A percentile compares a stretch with the other conserved stretches of the same genome.
Conservation (phyloP, 2,797 vertebrate species). For the Sebastes diploproa region DNA sequence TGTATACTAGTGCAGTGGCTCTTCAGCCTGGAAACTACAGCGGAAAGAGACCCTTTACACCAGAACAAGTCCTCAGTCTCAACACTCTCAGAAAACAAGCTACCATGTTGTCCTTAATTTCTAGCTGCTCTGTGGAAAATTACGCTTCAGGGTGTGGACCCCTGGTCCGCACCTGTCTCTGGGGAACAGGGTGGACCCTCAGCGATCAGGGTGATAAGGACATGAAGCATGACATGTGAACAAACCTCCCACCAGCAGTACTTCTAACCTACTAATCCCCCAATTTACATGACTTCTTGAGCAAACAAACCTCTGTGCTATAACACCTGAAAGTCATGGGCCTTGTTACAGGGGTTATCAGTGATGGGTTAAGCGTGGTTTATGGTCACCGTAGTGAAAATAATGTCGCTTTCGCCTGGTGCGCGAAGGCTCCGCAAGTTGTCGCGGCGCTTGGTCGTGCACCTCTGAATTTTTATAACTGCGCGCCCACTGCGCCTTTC, state of each 20-base stretch:
- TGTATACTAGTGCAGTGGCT: slow-evolving; percentile 29
- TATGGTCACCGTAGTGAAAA: too few relatives aligned
- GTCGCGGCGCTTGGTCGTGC: too few relatives aligned
- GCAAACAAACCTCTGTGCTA: background rate
- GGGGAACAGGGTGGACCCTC: slow-evolving; percentile 66
- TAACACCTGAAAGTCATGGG: slow-evolving; percentile 33
- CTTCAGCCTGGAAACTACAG: slow-evolving; percentile 17
- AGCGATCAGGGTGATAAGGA: slow-evolving; percentile 65
- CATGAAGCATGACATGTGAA: slow-evolving; percentile 44
- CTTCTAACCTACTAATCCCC: background rate
- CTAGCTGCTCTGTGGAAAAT: slow-evolving; percentile 45
- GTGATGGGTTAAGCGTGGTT: background rate
- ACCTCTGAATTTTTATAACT: too few relatives aligned
- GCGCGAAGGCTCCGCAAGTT: too few relatives aligned
- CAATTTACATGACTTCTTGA: background rate
- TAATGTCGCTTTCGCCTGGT: too few relatives aligned
- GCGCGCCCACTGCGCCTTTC: too few relatives aligned
- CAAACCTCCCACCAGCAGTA: slow-evolving; percentile 12
- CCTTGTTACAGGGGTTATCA: slow-evolving; percentile 54
- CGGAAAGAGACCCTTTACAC: slow-evolving; percentile 21
- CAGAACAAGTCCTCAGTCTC: slow-evolving; percentile 9
- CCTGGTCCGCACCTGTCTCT: slow-evolving; percentile 70
- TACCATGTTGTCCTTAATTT: slow-evolving; percentile 49
- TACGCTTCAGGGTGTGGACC: slow-evolving; percentile 26
- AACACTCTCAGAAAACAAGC: slow-evolving; percentile 17